These are phyloP conservation scores for Neosalanx taihuensis DNA, from an alignment of 2,797 vertebrate species.

Conservation along the genomic window DNA sequence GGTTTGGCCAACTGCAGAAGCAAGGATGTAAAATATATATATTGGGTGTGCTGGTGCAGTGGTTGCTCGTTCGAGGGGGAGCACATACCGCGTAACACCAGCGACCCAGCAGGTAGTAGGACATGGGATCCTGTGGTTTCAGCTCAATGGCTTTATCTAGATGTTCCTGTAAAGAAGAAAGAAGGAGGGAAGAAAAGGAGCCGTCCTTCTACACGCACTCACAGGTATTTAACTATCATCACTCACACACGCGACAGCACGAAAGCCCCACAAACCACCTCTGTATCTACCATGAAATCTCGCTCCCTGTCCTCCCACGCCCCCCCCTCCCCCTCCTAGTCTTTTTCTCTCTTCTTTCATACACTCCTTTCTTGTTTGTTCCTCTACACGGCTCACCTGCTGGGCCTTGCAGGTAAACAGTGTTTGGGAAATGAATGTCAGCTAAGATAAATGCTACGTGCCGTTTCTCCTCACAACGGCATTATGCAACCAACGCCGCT, in stretches of 20 bases:
- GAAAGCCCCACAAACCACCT: conserved; percentile 35
- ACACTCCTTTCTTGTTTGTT: neutral
- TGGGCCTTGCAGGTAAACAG: conserved; percentile 48
- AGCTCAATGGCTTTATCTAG: conserved; percentile 93
- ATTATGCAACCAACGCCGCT: conserved; percentile 54
- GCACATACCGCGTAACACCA: conserved; percentile 94
- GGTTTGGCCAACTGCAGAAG: conserved; percentile 8
- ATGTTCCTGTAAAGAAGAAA: conserved; percentile 80
- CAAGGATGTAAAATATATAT: conserved; percentile 1
- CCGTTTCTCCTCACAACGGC: conserved; percentile 43
- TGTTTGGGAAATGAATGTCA: conserved; percentile 59
- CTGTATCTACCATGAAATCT: conserved; percentile 27
- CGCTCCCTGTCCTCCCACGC: neutral
- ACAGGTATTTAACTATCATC: conserved; percentile 68
- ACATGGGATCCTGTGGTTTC: conserved; percentile 88
- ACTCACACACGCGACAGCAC: conserved; percentile 54
- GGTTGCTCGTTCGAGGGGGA: too few species aligned
- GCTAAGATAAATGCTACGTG: conserved; percentile 61
- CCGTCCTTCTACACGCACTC: conserved; percentile 64
- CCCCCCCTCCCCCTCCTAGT: neutral
- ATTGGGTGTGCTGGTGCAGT: conserved; percentile 11
- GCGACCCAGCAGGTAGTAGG: conserved; percentile 94
- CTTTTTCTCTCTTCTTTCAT: neutral
- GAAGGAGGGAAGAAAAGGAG: conserved; percentile 32
- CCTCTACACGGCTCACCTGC: neutral